A percentile compares a stretch with the other conserved stretches of the same genome.
Evolutionary conservation across 1,140 invertebrate genomes (phyloP).

Genomic region (Lepidurus arcticus): DNA sequence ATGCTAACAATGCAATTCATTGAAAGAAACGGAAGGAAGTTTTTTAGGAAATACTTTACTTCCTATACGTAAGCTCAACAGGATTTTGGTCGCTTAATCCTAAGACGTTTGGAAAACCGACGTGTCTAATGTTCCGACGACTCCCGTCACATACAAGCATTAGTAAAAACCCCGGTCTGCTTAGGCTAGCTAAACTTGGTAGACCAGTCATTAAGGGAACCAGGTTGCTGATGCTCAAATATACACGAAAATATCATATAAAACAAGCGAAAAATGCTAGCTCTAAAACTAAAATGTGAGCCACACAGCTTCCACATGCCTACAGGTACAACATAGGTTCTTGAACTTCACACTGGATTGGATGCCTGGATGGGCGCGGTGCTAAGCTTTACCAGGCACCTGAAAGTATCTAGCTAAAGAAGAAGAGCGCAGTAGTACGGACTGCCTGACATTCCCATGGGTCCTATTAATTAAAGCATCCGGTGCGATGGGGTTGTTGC

Average conservation of each 20-base stretch:
- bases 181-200: too few species aligned
- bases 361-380: not conserved
- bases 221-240: too few species aligned
- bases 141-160: not conserved
- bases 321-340: not conserved
- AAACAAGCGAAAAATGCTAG: not conserved
- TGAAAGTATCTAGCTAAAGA: not conserved
- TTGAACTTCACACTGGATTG: constrained; percentile 16
- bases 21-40: constrained; percentile 4
- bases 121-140: not conserved
- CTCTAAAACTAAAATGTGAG: not conserved
- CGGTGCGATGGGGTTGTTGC: not conserved
- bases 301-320: not conserved
- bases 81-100: not conserved
- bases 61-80: not conserved
- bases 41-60: not conserved
- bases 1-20: not conserved
- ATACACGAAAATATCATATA: too few species aligned
- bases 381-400: not conserved
- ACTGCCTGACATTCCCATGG: not conserved
- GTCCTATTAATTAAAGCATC: not conserved
- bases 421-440: not conserved
- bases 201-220: too few species aligned
- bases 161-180: not conserved
- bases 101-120: not conserved